Conservation (phyloP, 2,113 vertebrate species). For the Corythornis madagascariensis region DNA sequence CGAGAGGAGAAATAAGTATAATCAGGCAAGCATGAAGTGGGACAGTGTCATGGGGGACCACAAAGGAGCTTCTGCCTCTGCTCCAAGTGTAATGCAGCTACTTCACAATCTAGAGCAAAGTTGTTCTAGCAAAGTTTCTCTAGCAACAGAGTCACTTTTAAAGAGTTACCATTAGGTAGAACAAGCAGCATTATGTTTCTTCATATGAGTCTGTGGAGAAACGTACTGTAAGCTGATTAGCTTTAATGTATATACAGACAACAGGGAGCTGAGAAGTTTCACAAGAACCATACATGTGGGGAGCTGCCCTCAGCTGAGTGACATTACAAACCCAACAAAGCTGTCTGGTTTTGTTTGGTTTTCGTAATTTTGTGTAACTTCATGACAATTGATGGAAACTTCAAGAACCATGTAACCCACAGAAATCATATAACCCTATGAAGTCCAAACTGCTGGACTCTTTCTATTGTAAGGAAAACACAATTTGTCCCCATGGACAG, state of each 20-base stretch:
- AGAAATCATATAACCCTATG: fast-evolving
- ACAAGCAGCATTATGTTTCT: not conserved
- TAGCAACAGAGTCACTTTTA: not conserved
- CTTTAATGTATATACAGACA: not conserved
- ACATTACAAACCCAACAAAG: not conserved
- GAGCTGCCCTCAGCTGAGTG: fast-evolving
- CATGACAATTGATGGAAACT: not conserved
- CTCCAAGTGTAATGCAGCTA: not conserved
- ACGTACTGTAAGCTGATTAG: not conserved
- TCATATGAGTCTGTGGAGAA: not conserved
- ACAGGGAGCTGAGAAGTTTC: not conserved
- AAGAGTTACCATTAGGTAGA: not conserved
- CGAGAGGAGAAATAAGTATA: fast-evolving
- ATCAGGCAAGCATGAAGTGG: not conserved
- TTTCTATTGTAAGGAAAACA: not conserved
- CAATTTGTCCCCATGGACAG: fast-evolving
- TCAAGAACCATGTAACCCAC: not conserved
- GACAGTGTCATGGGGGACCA: not conserved
- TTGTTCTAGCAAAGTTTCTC: not conserved
- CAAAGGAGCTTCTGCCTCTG: not conserved
- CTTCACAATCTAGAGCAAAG: not conserved
- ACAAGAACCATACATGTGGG: fast-evolving
- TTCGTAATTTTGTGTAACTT: not conserved
- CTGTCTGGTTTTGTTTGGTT: fast-evolving
- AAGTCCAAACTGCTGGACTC: fast-evolving